Conservation (phyloP, 2,797 vertebrate genomes). For the Falco berigora region DNA sequence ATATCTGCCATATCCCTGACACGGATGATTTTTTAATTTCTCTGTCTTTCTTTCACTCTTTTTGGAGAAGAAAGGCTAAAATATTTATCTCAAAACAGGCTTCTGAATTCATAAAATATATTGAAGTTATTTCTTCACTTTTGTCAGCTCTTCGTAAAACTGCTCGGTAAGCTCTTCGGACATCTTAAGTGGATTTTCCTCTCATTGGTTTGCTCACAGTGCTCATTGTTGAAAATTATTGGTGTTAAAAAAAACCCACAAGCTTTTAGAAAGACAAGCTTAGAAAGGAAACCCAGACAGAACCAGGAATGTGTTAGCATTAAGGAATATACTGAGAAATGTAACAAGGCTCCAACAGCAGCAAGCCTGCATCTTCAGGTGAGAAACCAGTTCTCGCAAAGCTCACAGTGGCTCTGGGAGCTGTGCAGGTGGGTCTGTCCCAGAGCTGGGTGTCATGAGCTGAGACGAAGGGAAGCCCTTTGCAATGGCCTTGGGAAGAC, state of each 20-base stretch:
- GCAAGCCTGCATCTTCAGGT: not conserved
- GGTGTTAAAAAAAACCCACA: rapidly evolving
- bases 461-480: not conserved
- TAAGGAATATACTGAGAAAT: not conserved
- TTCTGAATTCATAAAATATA: not conserved
- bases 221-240: not conserved
- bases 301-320: not conserved
- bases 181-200: not conserved
- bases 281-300: not conserved
- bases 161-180: not conserved
- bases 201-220: not conserved
- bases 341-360: not conserved
- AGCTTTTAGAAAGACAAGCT: not conserved
- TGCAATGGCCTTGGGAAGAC: not conserved
- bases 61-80: not conserved
- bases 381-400: not conserved
- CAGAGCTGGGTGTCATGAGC: rapidly evolving
- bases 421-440: not conserved
- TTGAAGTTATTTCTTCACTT: not conserved
- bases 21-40: not conserved
- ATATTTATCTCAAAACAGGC: not conserved
- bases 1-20: not conserved
- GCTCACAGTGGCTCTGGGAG: not conserved
- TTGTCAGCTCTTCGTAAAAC: not conserved
- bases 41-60: not conserved